Evolutionary conservation across 2,888 invertebrate species (phyloP), one percentile per base, ranked within the genome.

Genomic region (Agrotis puta): DNA sequence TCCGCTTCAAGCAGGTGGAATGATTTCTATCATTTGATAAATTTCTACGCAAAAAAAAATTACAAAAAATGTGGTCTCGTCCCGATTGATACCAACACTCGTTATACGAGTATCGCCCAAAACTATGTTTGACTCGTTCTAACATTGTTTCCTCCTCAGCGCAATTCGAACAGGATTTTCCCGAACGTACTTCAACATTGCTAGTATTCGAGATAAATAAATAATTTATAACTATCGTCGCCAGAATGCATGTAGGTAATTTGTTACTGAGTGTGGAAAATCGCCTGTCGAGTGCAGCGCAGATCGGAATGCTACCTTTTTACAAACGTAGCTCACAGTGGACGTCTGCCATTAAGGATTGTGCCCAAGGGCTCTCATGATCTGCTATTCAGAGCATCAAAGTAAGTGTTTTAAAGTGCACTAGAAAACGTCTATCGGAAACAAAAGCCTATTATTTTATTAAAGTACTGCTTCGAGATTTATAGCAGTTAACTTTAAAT

Each of bases 361-460:
- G 6, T 39, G 56, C 75, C 70, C 66, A 62, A 73, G 69, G 71
- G 83, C 81, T 70, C 54, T 63, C 70, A 73, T 61, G 62, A 51
- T 68, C 48, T 64, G 64, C 54, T 59, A 74, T 70, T 69, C 24
- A 74, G 66, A 66, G 68, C 54, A 77, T 54, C 20, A 18, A 57
- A 68, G 70, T 68, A 72, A 71, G 48, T 69, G 47, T 64, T 74
- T 68, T 53, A 66, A 71, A 61, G 14, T 75, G 64, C 27, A 58
- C 58, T 64, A 70, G 14, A 56, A 70, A 64, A 64, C 53, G 13
- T 5, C 9, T 24, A 0, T 47, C 3, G 20, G 20, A 20, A 65
- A 47, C 5, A 39, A 57, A 50, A 64, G 43, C 2, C 33, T 51
- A 56, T 39, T 39, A 39, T 39, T 39, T 11, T 39, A 39, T 39